Evolutionary conservation across 1,140 invertebrate genomes (phyloP), one percentile per base, ranked within the genome.

Genomic region (Hylyphantes graminicola): DNA sequence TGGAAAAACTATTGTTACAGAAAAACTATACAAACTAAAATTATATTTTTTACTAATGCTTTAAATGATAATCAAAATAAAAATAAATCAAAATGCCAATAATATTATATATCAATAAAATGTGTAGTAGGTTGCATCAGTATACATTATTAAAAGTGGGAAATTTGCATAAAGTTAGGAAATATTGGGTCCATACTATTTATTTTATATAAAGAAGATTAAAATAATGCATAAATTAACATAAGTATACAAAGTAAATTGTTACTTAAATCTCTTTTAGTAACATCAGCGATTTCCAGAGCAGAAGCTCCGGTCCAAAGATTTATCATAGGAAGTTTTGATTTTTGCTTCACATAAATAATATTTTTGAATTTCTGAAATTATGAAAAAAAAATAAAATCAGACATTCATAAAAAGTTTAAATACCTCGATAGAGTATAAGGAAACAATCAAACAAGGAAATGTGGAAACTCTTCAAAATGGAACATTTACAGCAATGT

Each of bases 261-360:
- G 79, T 85, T 89, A 92, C 92, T 90, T 72, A 92, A 80, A 90
- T 92, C 89, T 89, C 91, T 92, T 19, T 91, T 88, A 13, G 93
- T 82, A 0, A 92, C 90, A 73, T 91, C 87, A 35, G 94, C 93
- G 85, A 97, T 89, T 88, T 97, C 93, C 65, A 88, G 83, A 0
- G 96, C 92, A 12, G 93, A 95, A 91, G 96, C 96, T 87, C 93
- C 92, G 70, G 91, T 90, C 95, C 95, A 96, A 80, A 96, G 90
- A 76, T 93, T 91, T 8, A 94, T 89, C 15, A 93, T 88, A 35
- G 72, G 65, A 15, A 88, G 88, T 76, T 90, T 91, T 55, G 89
- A 79, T 88, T 92, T 92, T 15, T 90, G 90, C 10, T 90, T 88
- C 85, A 90, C 91, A 86, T 92, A 90, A 75, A 92, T 90, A 76